Conservation (phyloP, 2,888 invertebrate species). For the Drosophila lutescens region DNA sequence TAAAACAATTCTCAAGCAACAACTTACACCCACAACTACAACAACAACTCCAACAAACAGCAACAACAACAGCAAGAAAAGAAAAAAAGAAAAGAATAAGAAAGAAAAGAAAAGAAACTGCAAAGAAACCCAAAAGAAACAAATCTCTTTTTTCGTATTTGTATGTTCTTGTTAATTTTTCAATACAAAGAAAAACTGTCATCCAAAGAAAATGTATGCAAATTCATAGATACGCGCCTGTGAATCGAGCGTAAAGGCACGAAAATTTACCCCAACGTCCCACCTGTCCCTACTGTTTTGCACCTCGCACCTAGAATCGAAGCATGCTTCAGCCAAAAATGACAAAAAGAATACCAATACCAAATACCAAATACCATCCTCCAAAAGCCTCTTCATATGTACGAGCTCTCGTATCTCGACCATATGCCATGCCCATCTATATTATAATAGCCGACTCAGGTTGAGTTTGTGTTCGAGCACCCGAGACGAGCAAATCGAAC, state of each 20-base stretch:
- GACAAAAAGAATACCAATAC: constrained; percentile 32
- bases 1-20: constrained; percentile 60
- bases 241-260: constrained; percentile 57
- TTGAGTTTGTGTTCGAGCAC: constrained; percentile 70
- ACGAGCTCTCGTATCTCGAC: constrained; percentile 31
- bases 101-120: constrained; percentile 40
- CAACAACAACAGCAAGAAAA: constrained; percentile 56
- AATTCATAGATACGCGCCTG: constrained; percentile 82
- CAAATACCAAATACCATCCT: constrained; percentile 34
- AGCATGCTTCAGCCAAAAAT: constrained; percentile 70
- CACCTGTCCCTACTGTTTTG: constrained; percentile 26
- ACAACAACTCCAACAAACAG: constrained; percentile 68
- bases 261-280: constrained; percentile 55
- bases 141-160: constrained; percentile 85
- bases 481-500: constrained; percentile 38
- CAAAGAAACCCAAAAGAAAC: constrained; percentile 52
- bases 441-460: constrained; percentile 66
- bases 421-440: constrained; percentile 24
- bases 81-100: constrained; percentile 19
- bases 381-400: constrained; percentile 62
- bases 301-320: constrained; percentile 59
- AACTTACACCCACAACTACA: constrained; percentile 69
- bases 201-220: constrained; percentile 84
- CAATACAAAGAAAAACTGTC: constrained; percentile 81
- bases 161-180: constrained; percentile 84